Conservation (phyloP, 92 coral and sea anemone species). For the Epizoanthus scotinus region DNA sequence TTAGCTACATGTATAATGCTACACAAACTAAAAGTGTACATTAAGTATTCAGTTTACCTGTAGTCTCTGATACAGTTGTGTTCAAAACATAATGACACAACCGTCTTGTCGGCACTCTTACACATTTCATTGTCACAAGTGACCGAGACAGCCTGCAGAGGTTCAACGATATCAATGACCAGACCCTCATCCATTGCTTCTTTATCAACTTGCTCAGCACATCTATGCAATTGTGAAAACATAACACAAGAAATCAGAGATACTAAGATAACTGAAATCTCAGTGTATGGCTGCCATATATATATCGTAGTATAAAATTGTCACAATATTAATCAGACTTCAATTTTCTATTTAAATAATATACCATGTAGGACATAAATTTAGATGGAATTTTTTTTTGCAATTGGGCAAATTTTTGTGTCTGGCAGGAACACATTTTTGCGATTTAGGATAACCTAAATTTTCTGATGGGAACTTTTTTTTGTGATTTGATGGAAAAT, state of each 20-base stretch:
- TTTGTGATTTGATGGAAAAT: too few species aligned
- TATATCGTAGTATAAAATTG: too few species aligned
- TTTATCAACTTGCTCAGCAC: slow-evolving; percentile 64
- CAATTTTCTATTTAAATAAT: too few species aligned
- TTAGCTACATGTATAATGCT: too few species aligned
- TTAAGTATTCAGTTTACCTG: slow-evolving; percentile 60
- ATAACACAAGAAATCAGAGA: neutral
- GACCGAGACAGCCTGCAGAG: slow-evolving; percentile 89
- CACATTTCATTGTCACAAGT: slow-evolving; percentile 94
- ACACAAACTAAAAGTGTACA: too few species aligned
- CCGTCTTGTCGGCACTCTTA: slow-evolving; percentile 82
- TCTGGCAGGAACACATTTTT: too few species aligned
- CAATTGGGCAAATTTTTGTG: too few species aligned
- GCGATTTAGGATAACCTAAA: too few species aligned
- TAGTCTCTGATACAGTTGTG: slow-evolving; percentile 88
- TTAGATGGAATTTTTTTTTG: too few species aligned
- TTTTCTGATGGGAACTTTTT: too few species aligned
- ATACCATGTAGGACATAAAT: too few species aligned
- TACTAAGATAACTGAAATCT: neutral
- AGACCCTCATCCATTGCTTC: slow-evolving; percentile 61
- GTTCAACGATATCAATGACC: slow-evolving; percentile 65
- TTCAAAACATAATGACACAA: slow-evolving; percentile 86
- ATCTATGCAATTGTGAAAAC: slow-evolving; percentile 28
- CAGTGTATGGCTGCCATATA: neutral
- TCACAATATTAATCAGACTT: too few species aligned